Percentiles rank a stretch among this genome's conserved stretches.
phyloP scores from a whole-genome alignment of 2,113 vertebrate species.

The Sinocyclocheilus anshuiensis region DNA sequence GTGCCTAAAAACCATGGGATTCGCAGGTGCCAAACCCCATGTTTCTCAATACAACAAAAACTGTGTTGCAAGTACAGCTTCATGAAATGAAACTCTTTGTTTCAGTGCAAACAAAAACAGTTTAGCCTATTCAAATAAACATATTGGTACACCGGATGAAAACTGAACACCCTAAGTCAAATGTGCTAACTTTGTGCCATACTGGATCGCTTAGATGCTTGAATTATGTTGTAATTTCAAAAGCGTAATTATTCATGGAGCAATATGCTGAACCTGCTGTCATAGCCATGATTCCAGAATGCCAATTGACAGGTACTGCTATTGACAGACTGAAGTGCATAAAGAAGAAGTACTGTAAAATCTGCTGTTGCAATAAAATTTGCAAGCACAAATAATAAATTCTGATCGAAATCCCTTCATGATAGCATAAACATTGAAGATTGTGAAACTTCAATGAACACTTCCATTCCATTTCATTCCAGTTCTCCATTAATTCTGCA shows the following conservation, averaged over 20 bases:
- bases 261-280: background rate
- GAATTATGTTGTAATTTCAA: background rate
- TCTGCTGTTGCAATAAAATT: background rate
- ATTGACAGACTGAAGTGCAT: background rate
- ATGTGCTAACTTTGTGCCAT: background rate
- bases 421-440: background rate
- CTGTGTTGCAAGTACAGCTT: slow-evolving; percentile 36
- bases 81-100: slow-evolving; percentile 11
- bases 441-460: background rate
- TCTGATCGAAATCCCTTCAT: background rate
- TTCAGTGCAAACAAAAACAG: slow-evolving; percentile 20
- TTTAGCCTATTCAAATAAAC: slow-evolving; percentile 31
- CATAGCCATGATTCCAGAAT: background rate
- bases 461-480: background rate
- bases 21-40: background rate
- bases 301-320: background rate
- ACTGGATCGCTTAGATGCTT: background rate
- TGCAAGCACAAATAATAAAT: background rate
- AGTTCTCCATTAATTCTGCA: background rate
- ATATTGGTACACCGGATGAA: slow-evolving; percentile 3
- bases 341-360: background rate
- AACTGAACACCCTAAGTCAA: slow-evolving; percentile 16
- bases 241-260: background rate
- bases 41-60: slow-evolving; percentile 33
- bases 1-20: slow-evolving; percentile 18